phyloP scores from a whole-genome alignment of 2,797 vertebrate species.

The Stomatorhinus walkeri region DNA sequence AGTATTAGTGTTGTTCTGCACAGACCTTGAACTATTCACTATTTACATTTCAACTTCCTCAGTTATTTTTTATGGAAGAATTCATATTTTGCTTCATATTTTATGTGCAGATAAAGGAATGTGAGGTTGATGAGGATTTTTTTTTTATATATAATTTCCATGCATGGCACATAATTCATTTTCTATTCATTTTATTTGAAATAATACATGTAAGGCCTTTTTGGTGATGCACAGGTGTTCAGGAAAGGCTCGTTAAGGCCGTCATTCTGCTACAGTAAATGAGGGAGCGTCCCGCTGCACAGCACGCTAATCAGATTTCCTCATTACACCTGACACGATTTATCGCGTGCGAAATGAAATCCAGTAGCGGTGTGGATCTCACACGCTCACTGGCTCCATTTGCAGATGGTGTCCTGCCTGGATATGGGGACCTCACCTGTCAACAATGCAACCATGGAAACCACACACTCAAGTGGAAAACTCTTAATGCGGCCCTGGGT shows the following conservation, averaged over 20 bases:
- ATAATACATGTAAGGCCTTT: neutral
- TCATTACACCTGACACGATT: neutral
- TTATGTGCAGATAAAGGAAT: neutral
- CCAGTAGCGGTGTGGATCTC: slow-evolving; percentile 8
- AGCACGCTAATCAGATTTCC: slow-evolving; percentile 1
- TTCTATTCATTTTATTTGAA: neutral
- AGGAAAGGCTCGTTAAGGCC: neutral
- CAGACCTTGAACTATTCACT: neutral
- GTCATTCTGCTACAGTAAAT: neutral
- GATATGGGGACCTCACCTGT: neutral
- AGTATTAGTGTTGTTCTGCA: neutral
- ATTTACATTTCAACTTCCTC: neutral
- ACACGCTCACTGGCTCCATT: neutral
- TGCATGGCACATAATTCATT: neutral
- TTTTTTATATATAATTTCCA: neutral
- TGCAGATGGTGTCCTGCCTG: slow-evolving; percentile 13
- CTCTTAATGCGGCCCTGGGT: neutral
- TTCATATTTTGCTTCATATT: neutral
- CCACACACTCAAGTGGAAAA: neutral
- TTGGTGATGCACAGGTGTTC: slow-evolving; percentile 1
- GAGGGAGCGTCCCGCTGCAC: neutral
- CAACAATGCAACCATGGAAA: neutral
- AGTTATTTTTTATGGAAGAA: neutral
- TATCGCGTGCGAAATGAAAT: neutral
- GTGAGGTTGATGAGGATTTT: neutral